These are phyloP conservation scores for Desmophyllum pertusum DNA, from an alignment of 92 coral and sea anemone genomes.

Conservation along the genomic window DNA sequence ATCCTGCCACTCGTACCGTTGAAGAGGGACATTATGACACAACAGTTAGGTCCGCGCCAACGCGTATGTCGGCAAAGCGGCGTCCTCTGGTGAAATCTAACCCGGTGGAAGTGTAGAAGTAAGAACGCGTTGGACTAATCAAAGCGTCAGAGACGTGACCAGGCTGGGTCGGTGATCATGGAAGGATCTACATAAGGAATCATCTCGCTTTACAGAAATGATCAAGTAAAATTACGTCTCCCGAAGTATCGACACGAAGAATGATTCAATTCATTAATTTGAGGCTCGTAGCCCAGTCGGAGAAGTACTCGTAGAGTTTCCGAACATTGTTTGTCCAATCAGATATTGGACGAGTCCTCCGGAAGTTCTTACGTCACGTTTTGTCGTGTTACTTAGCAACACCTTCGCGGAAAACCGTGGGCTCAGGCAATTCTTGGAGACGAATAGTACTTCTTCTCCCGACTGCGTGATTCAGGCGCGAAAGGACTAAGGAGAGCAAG, in stretches of 20 bases:
- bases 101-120: slow-evolving; percentile 60
- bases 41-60: slow-evolving; percentile 41
- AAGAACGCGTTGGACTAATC: background rate
- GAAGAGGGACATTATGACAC: slow-evolving; percentile 39
- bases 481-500: background rate
- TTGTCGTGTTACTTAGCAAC: background rate
- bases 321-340: background rate
- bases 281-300: background rate
- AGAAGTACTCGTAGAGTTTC: background rate
- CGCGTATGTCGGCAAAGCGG: slow-evolving; percentile 47
- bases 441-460: background rate
- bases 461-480: background rate
- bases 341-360: background rate
- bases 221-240: background rate
- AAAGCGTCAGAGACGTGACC: background rate
- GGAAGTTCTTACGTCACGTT: background rate
- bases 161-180: background rate
- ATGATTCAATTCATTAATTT: background rate
- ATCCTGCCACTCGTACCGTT: slow-evolving; percentile 11
- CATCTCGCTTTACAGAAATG: background rate
- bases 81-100: slow-evolving; percentile 53
- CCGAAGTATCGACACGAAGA: background rate
- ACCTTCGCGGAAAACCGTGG: background rate
- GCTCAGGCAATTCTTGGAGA: background rate
- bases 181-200: background rate